Conservation (phyloP, 2,888 invertebrate species). For the Dryococelus australis region DNA sequence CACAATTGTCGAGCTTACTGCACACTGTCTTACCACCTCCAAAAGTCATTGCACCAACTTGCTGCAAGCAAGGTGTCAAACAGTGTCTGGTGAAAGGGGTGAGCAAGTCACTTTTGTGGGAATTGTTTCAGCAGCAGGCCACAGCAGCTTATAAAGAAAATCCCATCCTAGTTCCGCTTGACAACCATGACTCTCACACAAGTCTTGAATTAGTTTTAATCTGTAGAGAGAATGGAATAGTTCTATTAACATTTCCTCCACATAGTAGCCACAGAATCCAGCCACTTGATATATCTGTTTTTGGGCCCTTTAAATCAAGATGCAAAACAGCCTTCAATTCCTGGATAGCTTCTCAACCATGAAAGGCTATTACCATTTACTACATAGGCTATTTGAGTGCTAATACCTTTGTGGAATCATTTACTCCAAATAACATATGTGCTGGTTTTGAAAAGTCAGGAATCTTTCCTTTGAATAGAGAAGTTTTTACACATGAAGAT, state of each 20-base stretch:
- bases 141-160: neutral
- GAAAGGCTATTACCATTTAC: neutral
- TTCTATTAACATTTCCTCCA: neutral
- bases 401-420: neutral
- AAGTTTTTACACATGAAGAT: neutral
- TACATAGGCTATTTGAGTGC: neutral
- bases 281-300: neutral
- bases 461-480: neutral
- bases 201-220: neutral
- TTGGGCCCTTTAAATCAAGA: neutral
- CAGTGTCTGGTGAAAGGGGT: slow-evolving; percentile 9
- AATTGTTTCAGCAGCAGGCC: neutral
- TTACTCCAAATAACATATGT: neutral
- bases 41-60: neutral
- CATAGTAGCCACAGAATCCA: neutral
- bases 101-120: neutral
- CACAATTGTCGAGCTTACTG: no score
- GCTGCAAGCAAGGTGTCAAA: neutral
- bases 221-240: slow-evolving; percentile 16
- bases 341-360: neutral
- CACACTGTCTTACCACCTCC: neutral
- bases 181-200: neutral
- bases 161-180: neutral
- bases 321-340: neutral
- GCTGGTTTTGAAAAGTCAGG: neutral